Conservation (phyloP, 1,140 invertebrate species). For the Bombus waltoni region DNA sequence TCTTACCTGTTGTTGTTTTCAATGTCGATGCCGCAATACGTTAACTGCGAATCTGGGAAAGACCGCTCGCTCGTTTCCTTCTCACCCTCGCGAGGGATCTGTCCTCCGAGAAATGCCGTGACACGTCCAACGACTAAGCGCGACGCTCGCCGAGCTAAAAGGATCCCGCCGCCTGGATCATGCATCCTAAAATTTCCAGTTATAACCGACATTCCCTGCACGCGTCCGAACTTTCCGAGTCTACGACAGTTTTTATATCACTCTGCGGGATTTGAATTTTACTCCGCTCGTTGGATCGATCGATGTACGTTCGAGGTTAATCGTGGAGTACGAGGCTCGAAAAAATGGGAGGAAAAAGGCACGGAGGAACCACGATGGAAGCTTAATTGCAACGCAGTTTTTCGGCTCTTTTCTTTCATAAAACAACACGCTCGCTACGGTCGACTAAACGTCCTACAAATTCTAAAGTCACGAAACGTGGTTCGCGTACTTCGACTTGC, state of each 20-base stretch:
- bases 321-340: background rate
- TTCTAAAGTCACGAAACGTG: background rate
- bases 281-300: background rate
- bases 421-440: background rate
- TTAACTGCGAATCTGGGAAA: background rate
- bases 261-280: background rate
- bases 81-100: background rate
- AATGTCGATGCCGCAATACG: background rate
- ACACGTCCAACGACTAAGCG: background rate
- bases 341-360: background rate
- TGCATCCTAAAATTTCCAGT: background rate
- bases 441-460: background rate
- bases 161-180: background rate
- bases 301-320: background rate
- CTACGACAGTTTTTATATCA: background rate
- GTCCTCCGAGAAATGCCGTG: background rate
- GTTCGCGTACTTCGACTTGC: too few species aligned
- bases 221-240: too few species aligned
- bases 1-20: background rate
- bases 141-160: background rate
- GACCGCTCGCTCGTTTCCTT: background rate
- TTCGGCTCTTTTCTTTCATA: too few species aligned
- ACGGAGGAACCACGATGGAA: background rate
- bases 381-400: background rate
- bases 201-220: background rate